Percentiles rank a stretch among this genome's conserved stretches.
phyloP scores from a whole-genome alignment of 2,888 invertebrate genomes.

The Ferdinandea cuprea region DNA sequence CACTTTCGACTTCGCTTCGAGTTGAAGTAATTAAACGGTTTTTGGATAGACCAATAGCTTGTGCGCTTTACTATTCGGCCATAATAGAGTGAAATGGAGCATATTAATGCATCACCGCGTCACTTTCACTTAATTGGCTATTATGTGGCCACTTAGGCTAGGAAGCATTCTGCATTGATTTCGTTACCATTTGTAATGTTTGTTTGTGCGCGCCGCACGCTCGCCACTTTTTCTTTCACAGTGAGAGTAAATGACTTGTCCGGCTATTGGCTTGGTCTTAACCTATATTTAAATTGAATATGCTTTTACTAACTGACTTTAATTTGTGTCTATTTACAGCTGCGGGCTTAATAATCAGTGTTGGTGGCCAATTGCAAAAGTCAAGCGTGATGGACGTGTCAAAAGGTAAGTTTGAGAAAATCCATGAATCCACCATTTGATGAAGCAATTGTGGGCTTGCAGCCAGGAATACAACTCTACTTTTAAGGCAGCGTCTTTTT shows the following conservation, averaged over 20 bases:
- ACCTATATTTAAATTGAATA: slow-evolving; percentile 22
- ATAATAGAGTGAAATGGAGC: slow-evolving; percentile 28
- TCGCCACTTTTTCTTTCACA: slow-evolving; percentile 42
- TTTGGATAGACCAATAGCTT: too few relatives aligned
- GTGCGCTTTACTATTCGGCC: neutral
- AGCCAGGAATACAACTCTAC: slow-evolving; percentile 79
- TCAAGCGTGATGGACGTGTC: neutral
- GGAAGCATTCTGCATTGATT: slow-evolving; percentile 5
- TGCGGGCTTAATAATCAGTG: slow-evolving; percentile 20
- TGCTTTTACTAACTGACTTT: slow-evolving; percentile 14
- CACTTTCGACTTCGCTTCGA: slow-evolving; percentile 21
- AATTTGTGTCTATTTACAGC: slow-evolving; percentile 39
- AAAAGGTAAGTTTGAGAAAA: slow-evolving; percentile 48
- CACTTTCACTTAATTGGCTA: slow-evolving; percentile 65
- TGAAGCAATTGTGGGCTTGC: slow-evolving; percentile 13
- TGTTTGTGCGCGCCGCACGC: neutral
- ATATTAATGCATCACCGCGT: slow-evolving; percentile 8
- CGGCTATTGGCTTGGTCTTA: slow-evolving; percentile 38
- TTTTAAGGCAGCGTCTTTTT: slow-evolving; percentile 83
- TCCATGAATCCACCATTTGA: slow-evolving; percentile 1
- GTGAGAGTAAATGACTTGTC: neutral
- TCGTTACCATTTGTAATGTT: neutral
- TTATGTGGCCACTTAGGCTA: slow-evolving; percentile 32
- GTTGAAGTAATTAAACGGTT: neutral
- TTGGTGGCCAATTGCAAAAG: slow-evolving; percentile 16